A percentile compares a stretch with the other conserved stretches of the same genome.
Evolutionary conservation across 2,797 vertebrate genomes (phyloP).

Genomic region (Lithobates sylvaticus): DNA sequence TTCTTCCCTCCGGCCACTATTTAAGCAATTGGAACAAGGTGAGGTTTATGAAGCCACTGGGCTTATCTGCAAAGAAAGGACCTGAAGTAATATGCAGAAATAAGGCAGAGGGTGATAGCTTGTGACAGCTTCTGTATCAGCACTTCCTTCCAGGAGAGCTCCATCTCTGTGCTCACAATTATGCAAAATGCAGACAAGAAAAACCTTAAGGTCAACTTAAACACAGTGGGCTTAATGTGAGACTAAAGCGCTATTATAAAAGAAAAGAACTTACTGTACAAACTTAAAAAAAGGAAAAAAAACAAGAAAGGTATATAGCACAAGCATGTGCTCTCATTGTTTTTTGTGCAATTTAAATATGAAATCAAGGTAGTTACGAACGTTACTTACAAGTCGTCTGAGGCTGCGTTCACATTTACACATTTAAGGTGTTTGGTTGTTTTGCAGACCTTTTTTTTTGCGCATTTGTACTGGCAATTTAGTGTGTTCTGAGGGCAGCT

Average conservation of each 20-base stretch:
- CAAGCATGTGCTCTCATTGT: not conserved
- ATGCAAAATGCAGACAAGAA: constrained; percentile 53
- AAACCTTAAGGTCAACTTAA: constrained; percentile 51
- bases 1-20: constrained; percentile 74
- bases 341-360: not conserved
- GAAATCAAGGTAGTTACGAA: not conserved
- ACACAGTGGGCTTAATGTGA: constrained; percentile 30
- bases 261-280: not conserved
- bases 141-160: constrained; percentile 76
- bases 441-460: too few species aligned
- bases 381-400: too few species aligned
- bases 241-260: not conserved
- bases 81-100: constrained; percentile 76
- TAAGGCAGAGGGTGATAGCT: constrained; percentile 75
- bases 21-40: constrained; percentile 81
- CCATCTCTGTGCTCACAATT: constrained; percentile 48
- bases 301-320: not conserved
- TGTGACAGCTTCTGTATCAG: constrained; percentile 81
- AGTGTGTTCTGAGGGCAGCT: too few species aligned
- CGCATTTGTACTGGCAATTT: too few species aligned
- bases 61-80: constrained; percentile 74
- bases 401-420: too few species aligned
- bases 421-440: too few species aligned
- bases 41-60: constrained; percentile 72
- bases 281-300: constrained; percentile 11